Percentiles rank a stretch among this genome's conserved stretches.
These are phyloP conservation scores for Hyles lineata DNA, from an alignment of 2,888 invertebrate species.

Conservation along the genomic window DNA sequence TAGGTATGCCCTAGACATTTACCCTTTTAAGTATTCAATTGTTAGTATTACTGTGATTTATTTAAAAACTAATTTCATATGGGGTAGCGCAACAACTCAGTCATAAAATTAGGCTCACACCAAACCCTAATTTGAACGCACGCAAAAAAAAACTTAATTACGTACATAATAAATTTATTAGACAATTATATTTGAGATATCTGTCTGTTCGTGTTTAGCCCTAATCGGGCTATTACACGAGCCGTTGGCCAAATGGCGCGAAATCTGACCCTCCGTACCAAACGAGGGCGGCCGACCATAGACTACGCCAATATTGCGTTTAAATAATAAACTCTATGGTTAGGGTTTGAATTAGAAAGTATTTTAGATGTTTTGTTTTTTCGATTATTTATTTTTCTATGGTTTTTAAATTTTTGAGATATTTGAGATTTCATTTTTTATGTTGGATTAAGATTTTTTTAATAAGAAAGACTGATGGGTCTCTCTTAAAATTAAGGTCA, in stretches of 20 bases:
- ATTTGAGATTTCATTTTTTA: background rate
- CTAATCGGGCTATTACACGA: conserved; percentile 74
- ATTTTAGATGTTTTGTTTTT: background rate
- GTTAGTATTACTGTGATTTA: background rate
- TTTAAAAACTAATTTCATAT: background rate
- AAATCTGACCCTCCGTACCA: conserved; percentile 75
- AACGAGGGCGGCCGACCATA: conserved; percentile 62
- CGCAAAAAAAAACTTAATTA: conserved; percentile 8
- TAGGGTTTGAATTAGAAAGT: background rate
- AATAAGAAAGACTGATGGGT: too few species aligned
- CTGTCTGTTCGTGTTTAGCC: conserved; percentile 50
- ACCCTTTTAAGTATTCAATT: too few species aligned
- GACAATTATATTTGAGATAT: conserved; percentile 18
- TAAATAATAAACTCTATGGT: conserved; percentile 21
- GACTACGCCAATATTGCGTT: conserved; percentile 53
- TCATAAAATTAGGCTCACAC: conserved; percentile 1
- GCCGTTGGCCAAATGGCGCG: conserved; percentile 83
- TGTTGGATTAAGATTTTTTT: background rate
- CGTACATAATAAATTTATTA: conserved; percentile 21
- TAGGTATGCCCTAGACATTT: too few species aligned
- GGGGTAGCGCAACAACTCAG: background rate
- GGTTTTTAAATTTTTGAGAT: background rate
- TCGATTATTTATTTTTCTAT: background rate
- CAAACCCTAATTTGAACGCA: background rate
- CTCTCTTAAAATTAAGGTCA: too few species aligned